These are phyloP conservation scores for Microctonus hyperodae DNA, from an alignment of 2,888 invertebrate genomes.

Conservation along the genomic window DNA sequence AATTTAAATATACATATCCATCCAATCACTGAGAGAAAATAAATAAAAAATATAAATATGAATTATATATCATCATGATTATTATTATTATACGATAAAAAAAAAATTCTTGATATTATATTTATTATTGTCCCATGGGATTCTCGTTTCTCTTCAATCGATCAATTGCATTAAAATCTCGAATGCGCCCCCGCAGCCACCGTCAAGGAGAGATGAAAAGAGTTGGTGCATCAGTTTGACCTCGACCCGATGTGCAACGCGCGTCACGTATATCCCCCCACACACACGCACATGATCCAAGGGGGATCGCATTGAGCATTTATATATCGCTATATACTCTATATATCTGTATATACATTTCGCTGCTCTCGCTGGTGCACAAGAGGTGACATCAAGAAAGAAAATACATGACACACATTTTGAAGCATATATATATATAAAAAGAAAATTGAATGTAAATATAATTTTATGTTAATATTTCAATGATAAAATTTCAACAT, in stretches of 20 bases:
- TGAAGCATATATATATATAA: too few species aligned
- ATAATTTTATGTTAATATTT: too few species aligned
- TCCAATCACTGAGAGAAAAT: too few species aligned
- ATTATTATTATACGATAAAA: neutral
- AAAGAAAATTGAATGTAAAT: too few species aligned
- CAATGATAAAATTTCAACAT: too few species aligned
- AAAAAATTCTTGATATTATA: neutral
- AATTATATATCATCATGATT: neutral
- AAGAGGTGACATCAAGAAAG: too few species aligned
- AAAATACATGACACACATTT: too few species aligned
- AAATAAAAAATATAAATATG: neutral
- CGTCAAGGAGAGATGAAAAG: neutral
- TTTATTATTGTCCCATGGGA: conserved; percentile 1
- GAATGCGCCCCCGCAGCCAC: neutral
- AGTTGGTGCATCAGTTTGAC: conserved; percentile 7
- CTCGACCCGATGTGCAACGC: conserved; percentile 11
- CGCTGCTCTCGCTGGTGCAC: too few species aligned
- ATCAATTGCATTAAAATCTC: conserved; percentile 5
- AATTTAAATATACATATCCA: too few species aligned
- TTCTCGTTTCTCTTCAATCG: neutral
- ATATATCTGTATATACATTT: too few species aligned
- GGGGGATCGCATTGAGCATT: neutral
- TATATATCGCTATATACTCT: too few species aligned
- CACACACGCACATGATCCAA: neutral
- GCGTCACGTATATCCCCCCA: conserved; percentile 10